Conservation (phyloP, 2,113 vertebrate genomes). For the Thalassarche chlororhynchos region DNA sequence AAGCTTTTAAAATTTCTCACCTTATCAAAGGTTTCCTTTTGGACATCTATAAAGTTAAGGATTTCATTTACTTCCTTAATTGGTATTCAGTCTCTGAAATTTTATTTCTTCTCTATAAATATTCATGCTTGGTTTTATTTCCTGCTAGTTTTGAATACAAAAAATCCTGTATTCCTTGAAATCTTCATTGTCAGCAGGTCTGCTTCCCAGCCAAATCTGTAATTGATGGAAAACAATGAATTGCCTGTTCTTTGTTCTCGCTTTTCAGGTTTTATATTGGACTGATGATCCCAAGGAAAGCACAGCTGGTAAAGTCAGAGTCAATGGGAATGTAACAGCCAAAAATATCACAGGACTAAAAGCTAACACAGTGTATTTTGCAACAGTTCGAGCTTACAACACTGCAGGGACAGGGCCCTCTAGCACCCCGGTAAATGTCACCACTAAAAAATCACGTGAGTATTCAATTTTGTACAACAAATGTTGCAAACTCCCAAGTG, state of each 20-base stretch:
- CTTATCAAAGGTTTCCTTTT: background rate
- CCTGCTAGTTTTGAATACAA: background rate
- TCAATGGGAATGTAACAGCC: constrained; percentile 87
- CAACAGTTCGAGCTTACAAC: constrained; percentile 88
- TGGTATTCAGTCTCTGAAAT: background rate
- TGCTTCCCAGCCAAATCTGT: background rate
- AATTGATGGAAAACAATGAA: background rate
- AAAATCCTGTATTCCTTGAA: background rate
- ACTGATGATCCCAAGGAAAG: constrained; percentile 86
- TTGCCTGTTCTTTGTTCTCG: background rate
- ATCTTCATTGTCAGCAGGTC: background rate
- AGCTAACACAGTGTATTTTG: constrained; percentile 87
- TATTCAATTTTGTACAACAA: background rate
- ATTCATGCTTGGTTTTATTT: background rate
- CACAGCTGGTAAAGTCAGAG: constrained; percentile 80
- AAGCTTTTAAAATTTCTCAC: background rate
- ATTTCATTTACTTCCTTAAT: background rate
- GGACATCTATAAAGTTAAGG: background rate
- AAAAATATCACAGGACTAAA: constrained; percentile 84
- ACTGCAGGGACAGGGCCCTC: constrained; percentile 87
- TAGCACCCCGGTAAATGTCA: constrained; percentile 82
- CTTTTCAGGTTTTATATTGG: constrained; percentile 88
- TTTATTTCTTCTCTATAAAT: constrained; percentile 2
- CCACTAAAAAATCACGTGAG: constrained; percentile 93
- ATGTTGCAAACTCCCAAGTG: background rate